Evolutionary conservation across 2,797 vertebrate genomes (phyloP), one percentile per base, ranked within the genome.

Genomic region (Coccyzus lansbergi): DNA sequence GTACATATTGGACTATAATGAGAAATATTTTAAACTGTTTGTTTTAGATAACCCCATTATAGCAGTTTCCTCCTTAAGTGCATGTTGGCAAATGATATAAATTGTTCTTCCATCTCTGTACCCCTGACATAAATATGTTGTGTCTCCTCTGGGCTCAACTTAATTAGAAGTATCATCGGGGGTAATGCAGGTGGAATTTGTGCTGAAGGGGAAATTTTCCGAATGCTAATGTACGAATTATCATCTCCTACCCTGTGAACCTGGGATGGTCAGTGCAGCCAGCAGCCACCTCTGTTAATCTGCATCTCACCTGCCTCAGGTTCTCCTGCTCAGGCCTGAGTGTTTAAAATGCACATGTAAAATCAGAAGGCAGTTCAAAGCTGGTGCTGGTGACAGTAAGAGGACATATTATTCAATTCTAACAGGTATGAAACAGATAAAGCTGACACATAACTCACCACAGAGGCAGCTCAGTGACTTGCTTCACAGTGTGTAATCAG

Each of bases 101-200:
- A 95, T 96, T 81, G 83, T 84, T 88, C 75, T 93, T 79, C 93
- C 78, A 33, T 91, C 82, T 89, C 85, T 65, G 4, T 55, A 12
- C 29, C 70, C 81, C 63, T 63, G 62, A 89, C 78, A 60, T 46
- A 94, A 94, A 92, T 93, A 80, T 44, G 76, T 83, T 87, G 83
- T 90, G 75, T 94, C 91, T 93, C 93, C 65, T 92, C 79, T 84
- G 80, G 25, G 81, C 94, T 93, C 88, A 46, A 58, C 56, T 74
- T 94, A 89, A 95, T 95, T 95, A 96, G 89, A 94, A 70, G 77
- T 70, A 76, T 81, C 83, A 44, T 82, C 51, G 63, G 88, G 83
- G 88, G 91, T 63, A 62, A 84, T 36, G 25, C 91, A 91, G 92
- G 82, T 95, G 86, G 78, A 88, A 95, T 93, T 89, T 78, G 71